Evolutionary conservation across 2,797 vertebrate genomes (phyloP).

Genomic region (Miichthys miiuy): DNA sequence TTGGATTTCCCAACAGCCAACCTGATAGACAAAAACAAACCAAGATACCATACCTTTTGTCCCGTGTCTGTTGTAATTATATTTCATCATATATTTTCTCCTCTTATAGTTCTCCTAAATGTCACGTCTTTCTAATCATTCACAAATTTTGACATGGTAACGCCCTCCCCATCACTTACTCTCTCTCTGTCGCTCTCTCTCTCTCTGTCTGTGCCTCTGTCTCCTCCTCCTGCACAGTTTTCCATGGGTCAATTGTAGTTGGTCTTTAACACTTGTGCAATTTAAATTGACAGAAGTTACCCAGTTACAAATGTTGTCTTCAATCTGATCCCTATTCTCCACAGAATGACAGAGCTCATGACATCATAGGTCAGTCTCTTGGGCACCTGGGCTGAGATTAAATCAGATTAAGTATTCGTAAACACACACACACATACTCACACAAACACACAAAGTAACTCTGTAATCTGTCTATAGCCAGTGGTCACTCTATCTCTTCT

Average conservation of each 20-base stretch:
- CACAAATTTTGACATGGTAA: conserved; percentile 32
- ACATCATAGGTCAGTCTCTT: conserved; percentile 72
- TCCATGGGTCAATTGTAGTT: conserved; percentile 79
- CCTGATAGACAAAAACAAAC: not conserved
- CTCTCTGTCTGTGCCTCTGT: conserved; percentile 11
- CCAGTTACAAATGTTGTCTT: conserved; percentile 6
- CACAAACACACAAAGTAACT: not conserved
- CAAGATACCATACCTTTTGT: not conserved
- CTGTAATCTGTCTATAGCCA: conserved; percentile 1
- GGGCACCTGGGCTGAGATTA: conserved; percentile 70
- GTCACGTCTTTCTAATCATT: conserved; percentile 13
- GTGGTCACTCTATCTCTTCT: conserved; percentile 10
- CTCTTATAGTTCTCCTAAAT: conserved; percentile 10
- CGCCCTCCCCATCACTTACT: conserved; percentile 2
- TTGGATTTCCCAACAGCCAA: not conserved
- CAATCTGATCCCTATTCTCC: conserved; percentile 55
- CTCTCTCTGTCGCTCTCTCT: conserved; percentile 9
- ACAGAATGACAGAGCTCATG: conserved; percentile 60
- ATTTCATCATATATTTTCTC: not conserved
- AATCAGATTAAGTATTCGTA: conserved; percentile 71
- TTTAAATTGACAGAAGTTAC: conserved; percentile 42
- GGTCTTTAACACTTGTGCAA: conserved; percentile 56
- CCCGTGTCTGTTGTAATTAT: no score
- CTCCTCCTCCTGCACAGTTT: conserved; percentile 67
- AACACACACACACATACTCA: conserved; percentile 47